Base-by-base conservation (phyloP, 2,888 invertebrate species). In the Lasioglossum morio region DNA sequence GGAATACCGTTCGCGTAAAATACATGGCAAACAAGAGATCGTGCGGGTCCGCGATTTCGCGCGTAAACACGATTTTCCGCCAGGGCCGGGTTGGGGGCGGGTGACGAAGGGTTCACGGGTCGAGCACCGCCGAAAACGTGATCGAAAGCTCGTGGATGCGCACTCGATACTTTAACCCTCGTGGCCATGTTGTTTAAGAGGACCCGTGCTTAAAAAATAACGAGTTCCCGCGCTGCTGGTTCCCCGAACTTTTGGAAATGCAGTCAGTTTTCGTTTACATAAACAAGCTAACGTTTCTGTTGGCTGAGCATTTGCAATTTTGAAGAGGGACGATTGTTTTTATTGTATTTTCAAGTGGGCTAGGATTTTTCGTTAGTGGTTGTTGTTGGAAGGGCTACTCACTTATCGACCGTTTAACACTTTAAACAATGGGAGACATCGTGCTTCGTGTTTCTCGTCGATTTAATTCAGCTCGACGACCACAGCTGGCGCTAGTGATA, bases 61-160 rank as follows among this genome's bases (percentile, higher is more conserved):
- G 48, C 60, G 77, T 73, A 84, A 77, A 77, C 85, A 79, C 73
- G 53, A 19, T 84, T 84, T 77, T 84, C 77, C 85, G 85, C 85
- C 84, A 77, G 70, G 37, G 34, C 19, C 53, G 73, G 23, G 34
- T 1, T 16, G 40, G 70, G 70, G 70, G 19, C 34, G 66, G 10
- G 23, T 34, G 3, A 34, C 66, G 34, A 34, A 30, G 63, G 63
- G 63, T 63, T 63, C 63, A 63, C 72, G n/a, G 57, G 37, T 63
- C 69, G 57, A 73, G 79, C 40, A 48, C 82, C 27, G 69, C 37
- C 37, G 37, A 43, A 57, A 77, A 40, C 81, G 16, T 43, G 72
- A 77, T 66, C 76, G 81, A 81, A 73, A 69, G 27, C 72, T 34
- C 77, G 27, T 1, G 76, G 7, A 34, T 12, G 23, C 34, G 23